Conservation (phyloP, 2,113 vertebrate genomes). For the Benitochromis conjunctus region DNA sequence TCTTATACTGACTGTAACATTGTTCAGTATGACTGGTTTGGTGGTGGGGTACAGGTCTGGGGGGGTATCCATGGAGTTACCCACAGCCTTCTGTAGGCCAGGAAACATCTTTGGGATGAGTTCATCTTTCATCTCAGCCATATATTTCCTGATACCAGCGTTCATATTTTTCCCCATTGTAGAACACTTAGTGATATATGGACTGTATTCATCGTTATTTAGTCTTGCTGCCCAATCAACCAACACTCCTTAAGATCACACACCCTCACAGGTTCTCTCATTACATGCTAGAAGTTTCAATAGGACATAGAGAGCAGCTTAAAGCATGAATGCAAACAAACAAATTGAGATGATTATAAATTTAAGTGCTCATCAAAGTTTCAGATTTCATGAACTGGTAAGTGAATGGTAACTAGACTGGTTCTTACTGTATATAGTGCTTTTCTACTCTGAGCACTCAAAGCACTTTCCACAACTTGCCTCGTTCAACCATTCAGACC, state of each 20-base stretch:
- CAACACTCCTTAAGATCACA: neutral
- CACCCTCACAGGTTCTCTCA: accelerated
- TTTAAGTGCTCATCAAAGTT: neutral
- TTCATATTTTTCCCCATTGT: neutral
- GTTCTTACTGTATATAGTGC: neutral
- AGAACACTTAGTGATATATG: neutral
- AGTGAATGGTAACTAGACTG: neutral
- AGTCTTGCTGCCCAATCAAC: neutral
- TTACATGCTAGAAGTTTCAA: neutral
- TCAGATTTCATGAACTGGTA: neutral
- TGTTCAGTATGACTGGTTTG: neutral
- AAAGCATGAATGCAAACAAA: neutral
- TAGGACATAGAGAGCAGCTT: accelerated
- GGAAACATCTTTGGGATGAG: neutral
- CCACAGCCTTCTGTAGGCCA: neutral
- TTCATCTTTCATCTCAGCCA: neutral
- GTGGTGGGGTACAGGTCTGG: neutral
- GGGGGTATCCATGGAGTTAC: neutral
- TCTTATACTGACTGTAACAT: neutral
- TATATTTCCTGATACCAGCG: neutral
- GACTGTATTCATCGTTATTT: neutral
- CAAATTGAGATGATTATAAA: neutral
- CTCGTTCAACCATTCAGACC: too few species aligned
- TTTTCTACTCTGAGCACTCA: too few species aligned
- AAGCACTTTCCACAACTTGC: neutral